These are phyloP conservation scores for Abrostola triplasia DNA, from an alignment of 2,888 invertebrate genomes.

Conservation along the genomic window DNA sequence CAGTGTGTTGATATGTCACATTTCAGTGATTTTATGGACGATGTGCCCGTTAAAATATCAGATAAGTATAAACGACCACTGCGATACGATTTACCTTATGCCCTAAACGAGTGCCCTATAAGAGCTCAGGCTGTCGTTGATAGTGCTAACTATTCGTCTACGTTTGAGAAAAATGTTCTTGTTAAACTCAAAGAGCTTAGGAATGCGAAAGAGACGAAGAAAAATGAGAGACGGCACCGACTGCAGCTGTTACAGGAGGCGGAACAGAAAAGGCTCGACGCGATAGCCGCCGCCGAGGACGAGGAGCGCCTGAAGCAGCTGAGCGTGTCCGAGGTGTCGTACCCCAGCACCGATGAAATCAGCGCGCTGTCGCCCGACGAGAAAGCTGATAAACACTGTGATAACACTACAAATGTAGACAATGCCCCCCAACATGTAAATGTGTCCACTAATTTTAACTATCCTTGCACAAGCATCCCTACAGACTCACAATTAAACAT, in stretches of 20 bases:
- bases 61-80: slow-evolving; percentile 95
- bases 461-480: slow-evolving; percentile 61
- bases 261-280: slow-evolving; percentile 87
- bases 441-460: slow-evolving; percentile 59
- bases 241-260: slow-evolving; percentile 89
- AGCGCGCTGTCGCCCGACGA: slow-evolving; percentile 86
- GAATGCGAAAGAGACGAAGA: slow-evolving; percentile 89
- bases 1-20: slow-evolving; percentile 82
- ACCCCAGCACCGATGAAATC: slow-evolving; percentile 89
- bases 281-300: slow-evolving; percentile 82
- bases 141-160: slow-evolving; percentile 89
- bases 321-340: slow-evolving; percentile 88
- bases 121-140: slow-evolving; percentile 80
- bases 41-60: slow-evolving; percentile 95
- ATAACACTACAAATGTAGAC: slow-evolving; percentile 68
- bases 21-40: slow-evolving; percentile 92
- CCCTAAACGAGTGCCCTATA: slow-evolving; percentile 72
- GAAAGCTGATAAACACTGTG: slow-evolving; percentile 77
- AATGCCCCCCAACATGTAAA: slow-evolving; percentile 62
- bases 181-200: slow-evolving; percentile 92
- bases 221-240: slow-evolving; percentile 89
- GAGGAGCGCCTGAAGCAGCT: slow-evolving; percentile 87
- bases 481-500: slow-evolving; percentile 76
- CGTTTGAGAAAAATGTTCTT: slow-evolving; percentile 92
- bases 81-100: slow-evolving; percentile 85